Conservation (phyloP, 2,797 vertebrate species). For the Enteromius paludinosus region DNA sequence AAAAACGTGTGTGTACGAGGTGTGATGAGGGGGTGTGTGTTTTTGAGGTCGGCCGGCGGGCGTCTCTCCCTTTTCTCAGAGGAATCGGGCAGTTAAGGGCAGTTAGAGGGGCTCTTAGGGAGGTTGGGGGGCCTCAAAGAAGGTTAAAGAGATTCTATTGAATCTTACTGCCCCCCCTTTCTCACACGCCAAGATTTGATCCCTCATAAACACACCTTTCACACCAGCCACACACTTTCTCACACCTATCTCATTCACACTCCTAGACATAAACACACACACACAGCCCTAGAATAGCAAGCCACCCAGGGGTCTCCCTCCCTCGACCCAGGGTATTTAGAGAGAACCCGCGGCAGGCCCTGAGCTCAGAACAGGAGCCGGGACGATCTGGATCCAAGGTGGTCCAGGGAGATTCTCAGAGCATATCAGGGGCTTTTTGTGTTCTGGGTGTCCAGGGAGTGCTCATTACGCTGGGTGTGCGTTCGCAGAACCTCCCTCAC, state of each 20-base stretch:
- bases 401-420: conserved; percentile 32
- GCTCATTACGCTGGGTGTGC: conserved; percentile 79
- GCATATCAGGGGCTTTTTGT: conserved; percentile 46
- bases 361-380: neutral
- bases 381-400: conserved; percentile 24
- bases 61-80: conserved; percentile 21
- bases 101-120: conserved; percentile 44
- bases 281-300: conserved; percentile 32
- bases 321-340: conserved; percentile 23
- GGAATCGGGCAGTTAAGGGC: conserved; percentile 33
- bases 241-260: conserved; percentile 40
- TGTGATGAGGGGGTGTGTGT: neutral
- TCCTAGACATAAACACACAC: conserved; percentile 26
- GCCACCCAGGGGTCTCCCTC: conserved; percentile 26
- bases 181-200: conserved; percentile 18
- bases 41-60: conserved; percentile 16
- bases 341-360: conserved; percentile 18
- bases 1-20: conserved; percentile 3
- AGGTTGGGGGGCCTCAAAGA: conserved; percentile 29
- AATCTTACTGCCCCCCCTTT: neutral
- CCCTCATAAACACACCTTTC: conserved; percentile 20
- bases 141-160: conserved; percentile 48
- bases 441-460: conserved; percentile 70
- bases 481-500: conserved; percentile 75
- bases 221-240: conserved; percentile 25